These are phyloP conservation scores for Porites australiensis DNA, from an alignment of 64 coral and sea anemone genomes.

Conservation along the genomic window DNA sequence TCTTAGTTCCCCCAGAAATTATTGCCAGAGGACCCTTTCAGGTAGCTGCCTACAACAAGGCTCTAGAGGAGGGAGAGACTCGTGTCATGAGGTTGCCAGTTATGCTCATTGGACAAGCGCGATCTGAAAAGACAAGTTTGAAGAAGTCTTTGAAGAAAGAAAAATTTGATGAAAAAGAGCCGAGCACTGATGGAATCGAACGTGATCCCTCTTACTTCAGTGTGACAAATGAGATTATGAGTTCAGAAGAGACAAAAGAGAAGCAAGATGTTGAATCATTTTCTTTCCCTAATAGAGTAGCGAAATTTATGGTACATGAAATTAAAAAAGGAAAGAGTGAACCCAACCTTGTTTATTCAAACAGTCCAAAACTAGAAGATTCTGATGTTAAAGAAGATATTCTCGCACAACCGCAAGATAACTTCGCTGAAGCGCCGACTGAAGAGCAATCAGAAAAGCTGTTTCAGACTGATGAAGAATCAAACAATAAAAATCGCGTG, in stretches of 20 bases:
- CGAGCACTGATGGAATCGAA: slow-evolving; percentile 4
- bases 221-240: background rate
- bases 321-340: too few species aligned
- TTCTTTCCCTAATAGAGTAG: background rate
- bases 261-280: background rate
- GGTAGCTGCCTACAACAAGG: background rate
- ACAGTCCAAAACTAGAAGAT: too few species aligned
- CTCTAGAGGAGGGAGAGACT: background rate
- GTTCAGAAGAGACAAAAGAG: background rate
- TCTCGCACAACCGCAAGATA: too few species aligned
- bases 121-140: background rate
- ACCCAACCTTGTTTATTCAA: too few species aligned
- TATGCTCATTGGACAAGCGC: slow-evolving; percentile 7
- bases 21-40: background rate
- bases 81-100: background rate
- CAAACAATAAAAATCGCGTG: too few species aligned
- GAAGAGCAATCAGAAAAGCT: too few species aligned
- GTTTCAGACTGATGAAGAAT: too few species aligned
- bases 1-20: too few species aligned
- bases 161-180: background rate
- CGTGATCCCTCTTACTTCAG: background rate
- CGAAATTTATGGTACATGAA: background rate
- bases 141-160: background rate
- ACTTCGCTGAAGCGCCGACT: too few species aligned
- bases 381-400: too few species aligned